Conservation (phyloP, 2,888 invertebrate species). For the Capitulum mitella region DNA sequence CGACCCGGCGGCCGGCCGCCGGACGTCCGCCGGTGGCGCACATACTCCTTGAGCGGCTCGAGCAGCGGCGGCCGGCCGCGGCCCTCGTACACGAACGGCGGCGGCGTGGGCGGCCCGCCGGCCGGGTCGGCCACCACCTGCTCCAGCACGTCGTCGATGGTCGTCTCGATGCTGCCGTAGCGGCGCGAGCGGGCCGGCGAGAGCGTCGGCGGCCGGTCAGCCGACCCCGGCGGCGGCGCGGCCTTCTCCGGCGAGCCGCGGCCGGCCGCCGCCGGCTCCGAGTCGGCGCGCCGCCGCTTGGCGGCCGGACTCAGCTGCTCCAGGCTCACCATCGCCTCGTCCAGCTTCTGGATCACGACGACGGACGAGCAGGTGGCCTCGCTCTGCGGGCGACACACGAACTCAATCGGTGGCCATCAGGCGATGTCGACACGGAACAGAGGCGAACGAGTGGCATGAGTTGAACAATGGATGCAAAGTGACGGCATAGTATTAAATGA, state of each 20-base stretch:
- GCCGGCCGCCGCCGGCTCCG: not conserved
- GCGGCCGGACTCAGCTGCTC: not conserved
- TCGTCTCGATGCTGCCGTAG: not conserved
- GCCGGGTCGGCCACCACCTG: not conserved
- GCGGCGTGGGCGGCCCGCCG: constrained; percentile 21
- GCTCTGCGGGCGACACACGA: not conserved
- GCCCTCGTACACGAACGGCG: not conserved
- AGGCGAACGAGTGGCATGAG: too few species aligned
- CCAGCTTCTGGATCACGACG: not conserved
- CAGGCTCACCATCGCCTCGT: not conserved
- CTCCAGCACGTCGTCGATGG: constrained; percentile 7
- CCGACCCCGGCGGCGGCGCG: not conserved
- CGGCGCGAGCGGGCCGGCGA: not conserved
- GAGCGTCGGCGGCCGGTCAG: not conserved
- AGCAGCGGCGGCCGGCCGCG: constrained; percentile 5
- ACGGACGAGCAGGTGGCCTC: not conserved
- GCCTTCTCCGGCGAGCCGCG: not conserved
- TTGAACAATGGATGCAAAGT: too few species aligned
- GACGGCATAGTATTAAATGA: too few species aligned
- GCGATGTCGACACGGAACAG: too few species aligned
- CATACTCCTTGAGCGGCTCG: not conserved
- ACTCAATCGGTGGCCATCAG: not conserved
- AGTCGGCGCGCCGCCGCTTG: not conserved
- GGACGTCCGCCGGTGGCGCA: not conserved
- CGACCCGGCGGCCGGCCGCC: not conserved